A percentile compares a stretch with the other conserved stretches of the same genome.
Conservation (phyloP, 2,113 vertebrate species). For the Hymenochirus boettgeri region DNA sequence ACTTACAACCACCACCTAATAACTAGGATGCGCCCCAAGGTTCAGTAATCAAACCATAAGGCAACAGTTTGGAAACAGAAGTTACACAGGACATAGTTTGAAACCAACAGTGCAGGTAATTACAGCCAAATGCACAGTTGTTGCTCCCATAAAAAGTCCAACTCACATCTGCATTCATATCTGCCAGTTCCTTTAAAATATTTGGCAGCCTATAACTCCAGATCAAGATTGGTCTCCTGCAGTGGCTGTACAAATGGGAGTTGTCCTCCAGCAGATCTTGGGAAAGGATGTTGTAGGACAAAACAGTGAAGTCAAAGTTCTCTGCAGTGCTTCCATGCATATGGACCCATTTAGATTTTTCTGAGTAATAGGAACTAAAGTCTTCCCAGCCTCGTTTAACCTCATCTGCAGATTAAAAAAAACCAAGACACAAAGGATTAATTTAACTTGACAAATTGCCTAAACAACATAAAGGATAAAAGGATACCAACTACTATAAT, state of each 20-base stretch:
- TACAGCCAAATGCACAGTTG: no score
- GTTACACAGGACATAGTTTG: no score
- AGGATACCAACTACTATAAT: no score
- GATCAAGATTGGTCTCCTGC: slow-evolving; percentile 63
- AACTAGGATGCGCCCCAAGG: no score
- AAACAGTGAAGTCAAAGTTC: slow-evolving; percentile 84
- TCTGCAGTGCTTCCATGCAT: slow-evolving; percentile 42
- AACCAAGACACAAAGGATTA: no score
- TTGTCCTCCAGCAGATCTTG: slow-evolving; percentile 88
- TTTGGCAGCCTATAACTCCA: slow-evolving; percentile 83
- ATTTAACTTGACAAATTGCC: no score
- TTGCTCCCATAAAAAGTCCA: no score
- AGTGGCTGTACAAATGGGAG: slow-evolving; percentile 83
- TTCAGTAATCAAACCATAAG: no score
- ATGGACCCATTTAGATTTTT: slow-evolving; percentile 45
- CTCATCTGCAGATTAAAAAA: slow-evolving; percentile 60
- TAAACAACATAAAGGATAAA: no score
- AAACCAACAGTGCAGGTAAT: no score
- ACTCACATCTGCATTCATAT: slow-evolving; percentile 86
- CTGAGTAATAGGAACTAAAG: slow-evolving; percentile 51
- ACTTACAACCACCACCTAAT: no score
- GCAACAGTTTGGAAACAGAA: no score
- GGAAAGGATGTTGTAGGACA: slow-evolving; percentile 95
- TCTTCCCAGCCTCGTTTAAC: slow-evolving; percentile 81
- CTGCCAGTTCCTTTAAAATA: slow-evolving; percentile 79